Conservation (phyloP, 2,113 vertebrate genomes). For the Steatornis caripensis region DNA sequence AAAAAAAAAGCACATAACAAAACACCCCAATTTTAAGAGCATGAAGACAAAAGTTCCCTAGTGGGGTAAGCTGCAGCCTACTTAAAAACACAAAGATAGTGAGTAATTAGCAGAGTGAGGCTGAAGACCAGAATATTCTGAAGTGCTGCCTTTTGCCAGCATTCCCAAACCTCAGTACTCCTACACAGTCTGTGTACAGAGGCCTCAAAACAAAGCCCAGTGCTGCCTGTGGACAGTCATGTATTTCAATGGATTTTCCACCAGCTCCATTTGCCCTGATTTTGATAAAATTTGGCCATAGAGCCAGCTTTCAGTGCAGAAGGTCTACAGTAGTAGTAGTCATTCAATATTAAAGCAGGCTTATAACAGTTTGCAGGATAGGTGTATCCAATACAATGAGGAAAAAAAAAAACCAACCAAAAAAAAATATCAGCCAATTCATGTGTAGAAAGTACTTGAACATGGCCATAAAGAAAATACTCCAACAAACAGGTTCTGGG, state of each 20-base stretch:
- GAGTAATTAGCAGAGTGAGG: neutral
- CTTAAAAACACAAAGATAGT: constrained; percentile 22
- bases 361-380: neutral
- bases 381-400: neutral
- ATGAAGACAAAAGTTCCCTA: neutral
- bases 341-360: neutral
- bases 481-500: neutral
- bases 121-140: constrained; percentile 23
- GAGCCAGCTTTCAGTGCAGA: neutral
- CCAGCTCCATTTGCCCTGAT: neutral
- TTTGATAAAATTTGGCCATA: neutral
- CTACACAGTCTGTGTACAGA: neutral
- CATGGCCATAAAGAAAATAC: neutral
- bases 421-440: neutral
- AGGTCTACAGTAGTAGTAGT: neutral
- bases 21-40: constrained; percentile 3
- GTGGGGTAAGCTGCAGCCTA: neutral
- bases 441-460: neutral
- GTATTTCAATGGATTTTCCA: neutral
- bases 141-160: neutral
- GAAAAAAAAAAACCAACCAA: neutral
- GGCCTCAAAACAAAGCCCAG: neutral
- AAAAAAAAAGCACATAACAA: constrained; percentile 42
- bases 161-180: neutral
- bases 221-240: neutral